Evolutionary conservation across 1,140 invertebrate genomes (phyloP).

Genomic region (Neodiprion fabricii): DNA sequence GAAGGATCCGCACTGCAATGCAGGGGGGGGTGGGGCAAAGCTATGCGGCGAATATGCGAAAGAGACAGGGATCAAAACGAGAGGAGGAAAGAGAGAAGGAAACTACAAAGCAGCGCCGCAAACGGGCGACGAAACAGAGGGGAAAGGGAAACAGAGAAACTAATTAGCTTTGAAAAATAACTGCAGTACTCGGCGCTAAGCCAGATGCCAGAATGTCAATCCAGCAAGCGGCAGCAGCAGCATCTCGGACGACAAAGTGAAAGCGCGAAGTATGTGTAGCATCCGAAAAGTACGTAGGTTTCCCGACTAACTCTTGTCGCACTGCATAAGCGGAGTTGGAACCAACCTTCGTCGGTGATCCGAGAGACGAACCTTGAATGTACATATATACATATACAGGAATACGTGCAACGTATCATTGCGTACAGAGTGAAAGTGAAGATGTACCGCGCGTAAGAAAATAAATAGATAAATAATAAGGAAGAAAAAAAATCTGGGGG

Average conservation of each 20-base stretch:
- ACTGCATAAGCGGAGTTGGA: no score
- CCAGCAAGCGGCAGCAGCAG: background rate
- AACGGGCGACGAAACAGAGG: background rate
- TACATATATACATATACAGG: no score
- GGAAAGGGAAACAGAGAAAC: background rate
- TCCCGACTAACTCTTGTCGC: background rate
- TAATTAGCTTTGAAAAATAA: slow-evolving; percentile 6
- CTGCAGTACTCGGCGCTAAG: background rate
- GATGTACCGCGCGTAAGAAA: no score
- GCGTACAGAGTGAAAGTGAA: no score
- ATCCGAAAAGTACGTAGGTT: background rate
- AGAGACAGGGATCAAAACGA: background rate
- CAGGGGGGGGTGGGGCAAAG: no score
- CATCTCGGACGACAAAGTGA: slow-evolving; percentile 2
- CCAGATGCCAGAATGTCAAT: slow-evolving; percentile 1
- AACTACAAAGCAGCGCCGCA: background rate
- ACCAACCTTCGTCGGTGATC: no score
- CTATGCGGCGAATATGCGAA: no score
- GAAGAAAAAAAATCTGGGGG: no score
- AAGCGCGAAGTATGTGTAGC: slow-evolving; percentile 1
- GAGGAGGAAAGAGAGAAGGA: background rate
- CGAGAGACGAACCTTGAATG: no score
- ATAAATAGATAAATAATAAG: no score
- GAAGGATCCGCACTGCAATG: no score
- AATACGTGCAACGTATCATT: no score